phyloP scores from a whole-genome alignment of 2,113 vertebrate genomes.

The Chamaetylas fuelleborni region DNA sequence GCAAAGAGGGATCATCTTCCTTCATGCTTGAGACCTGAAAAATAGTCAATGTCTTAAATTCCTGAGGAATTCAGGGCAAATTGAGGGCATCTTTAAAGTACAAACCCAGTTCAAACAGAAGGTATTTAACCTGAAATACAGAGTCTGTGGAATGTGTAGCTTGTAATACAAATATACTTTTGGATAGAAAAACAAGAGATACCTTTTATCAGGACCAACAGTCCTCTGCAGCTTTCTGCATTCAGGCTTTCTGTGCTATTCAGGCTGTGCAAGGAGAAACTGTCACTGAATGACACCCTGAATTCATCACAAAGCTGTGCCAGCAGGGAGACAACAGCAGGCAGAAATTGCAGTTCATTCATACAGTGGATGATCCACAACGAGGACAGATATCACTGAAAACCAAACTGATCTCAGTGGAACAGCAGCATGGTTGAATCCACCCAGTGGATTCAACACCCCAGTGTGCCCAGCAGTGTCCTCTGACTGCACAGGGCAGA shows the following conservation, averaged over 20 bases:
- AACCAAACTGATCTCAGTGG: not conserved
- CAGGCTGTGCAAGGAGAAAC: constrained; percentile 35
- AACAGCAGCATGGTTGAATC: not conserved
- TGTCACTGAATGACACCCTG: constrained; percentile 47
- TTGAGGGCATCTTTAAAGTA: not conserved
- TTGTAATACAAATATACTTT: not conserved
- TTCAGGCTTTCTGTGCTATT: constrained; percentile 13
- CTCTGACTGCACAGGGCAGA: not conserved
- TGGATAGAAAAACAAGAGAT: constrained; percentile 54
- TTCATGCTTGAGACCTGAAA: not conserved
- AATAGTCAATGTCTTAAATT: not conserved
- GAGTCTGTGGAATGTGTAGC: not conserved
- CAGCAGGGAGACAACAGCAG: constrained; percentile 40
- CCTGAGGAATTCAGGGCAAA: not conserved
- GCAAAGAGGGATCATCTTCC: constrained; percentile 13
- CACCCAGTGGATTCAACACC: fast-evolving
- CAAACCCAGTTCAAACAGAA: not conserved
- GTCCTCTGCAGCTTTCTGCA: constrained; percentile 31
- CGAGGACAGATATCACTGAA: not conserved
- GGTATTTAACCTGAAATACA: not conserved
- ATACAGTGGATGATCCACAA: not conserved
- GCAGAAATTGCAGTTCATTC: constrained; percentile 12
- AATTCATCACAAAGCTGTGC: constrained; percentile 60
- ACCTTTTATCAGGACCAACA: constrained; percentile 47
- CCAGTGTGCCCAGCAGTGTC: fast-evolving